These are phyloP conservation scores for Coelopa frigida DNA, from an alignment of 1,140 invertebrate genomes.

Conservation along the genomic window DNA sequence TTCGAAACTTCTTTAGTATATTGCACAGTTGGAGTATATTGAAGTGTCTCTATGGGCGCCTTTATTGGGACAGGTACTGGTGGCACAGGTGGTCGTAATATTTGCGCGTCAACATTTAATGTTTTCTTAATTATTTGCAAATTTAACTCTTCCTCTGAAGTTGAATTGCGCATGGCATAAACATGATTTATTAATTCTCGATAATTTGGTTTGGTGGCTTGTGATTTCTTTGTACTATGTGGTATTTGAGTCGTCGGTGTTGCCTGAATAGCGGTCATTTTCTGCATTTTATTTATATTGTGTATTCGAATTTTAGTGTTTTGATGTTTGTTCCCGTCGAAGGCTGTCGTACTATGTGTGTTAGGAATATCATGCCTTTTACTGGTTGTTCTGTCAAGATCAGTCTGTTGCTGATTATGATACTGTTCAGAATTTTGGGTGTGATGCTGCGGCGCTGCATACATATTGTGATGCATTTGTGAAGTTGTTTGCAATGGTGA, in stretches of 20 bases:
- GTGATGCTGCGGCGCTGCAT: constrained; percentile 9
- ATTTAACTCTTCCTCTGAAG: constrained; percentile 38
- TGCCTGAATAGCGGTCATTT: not conserved
- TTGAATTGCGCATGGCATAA: constrained; percentile 26
- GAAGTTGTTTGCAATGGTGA: constrained; percentile 17
- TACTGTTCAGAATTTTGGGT: too few relatives aligned
- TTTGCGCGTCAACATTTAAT: constrained; percentile 25
- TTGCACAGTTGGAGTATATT: not conserved
- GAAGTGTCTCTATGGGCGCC: not conserved
- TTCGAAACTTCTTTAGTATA: too few relatives aligned
- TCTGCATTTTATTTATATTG: too few relatives aligned
- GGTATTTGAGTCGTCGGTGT: not conserved
- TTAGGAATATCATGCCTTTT: too few relatives aligned
- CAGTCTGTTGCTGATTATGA: too few relatives aligned
- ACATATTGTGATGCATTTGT: constrained; percentile 14
- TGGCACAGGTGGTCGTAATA: not conserved
- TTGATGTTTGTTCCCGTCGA: too few relatives aligned
- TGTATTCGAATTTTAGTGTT: too few relatives aligned
- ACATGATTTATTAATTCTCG: constrained; percentile 34
- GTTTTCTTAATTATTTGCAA: constrained; percentile 41
- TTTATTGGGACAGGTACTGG: not conserved
- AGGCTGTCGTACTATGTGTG: too few relatives aligned
- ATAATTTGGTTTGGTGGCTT: constrained; percentile 31
- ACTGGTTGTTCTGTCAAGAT: too few relatives aligned
- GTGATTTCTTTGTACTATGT: constrained; percentile 2